Evolutionary conservation across 2,888 invertebrate genomes (phyloP).

Genomic region (Mesorhabditis sp.): DNA sequence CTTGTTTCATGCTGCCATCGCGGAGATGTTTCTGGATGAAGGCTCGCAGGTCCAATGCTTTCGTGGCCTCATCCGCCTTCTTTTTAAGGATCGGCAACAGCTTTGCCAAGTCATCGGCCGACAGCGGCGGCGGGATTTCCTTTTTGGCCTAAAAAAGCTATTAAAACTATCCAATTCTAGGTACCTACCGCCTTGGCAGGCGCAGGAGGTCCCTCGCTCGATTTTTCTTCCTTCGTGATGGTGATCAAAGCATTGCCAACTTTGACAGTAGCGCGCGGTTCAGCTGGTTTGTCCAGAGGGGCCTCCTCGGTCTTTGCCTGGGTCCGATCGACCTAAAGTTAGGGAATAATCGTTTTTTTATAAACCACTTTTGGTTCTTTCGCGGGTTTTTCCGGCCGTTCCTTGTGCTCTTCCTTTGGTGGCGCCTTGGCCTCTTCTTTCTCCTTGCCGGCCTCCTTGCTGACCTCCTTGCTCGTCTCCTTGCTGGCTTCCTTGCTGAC

Average conservation of each 20-base stretch:
- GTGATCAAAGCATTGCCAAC: no score
- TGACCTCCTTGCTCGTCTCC: neutral
- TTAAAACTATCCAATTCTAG: neutral
- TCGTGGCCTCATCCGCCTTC: neutral
- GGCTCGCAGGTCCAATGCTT: neutral
- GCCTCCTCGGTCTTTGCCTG: no score
- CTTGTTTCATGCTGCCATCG: neutral
- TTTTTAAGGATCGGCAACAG: neutral
- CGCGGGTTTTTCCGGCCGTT: no score
- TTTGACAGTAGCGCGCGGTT: no score
- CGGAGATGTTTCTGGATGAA: constrained; percentile 3
- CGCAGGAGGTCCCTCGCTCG: neutral
- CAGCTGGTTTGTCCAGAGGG: no score
- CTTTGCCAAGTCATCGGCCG: constrained; percentile 1
- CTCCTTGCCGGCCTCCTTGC: neutral
- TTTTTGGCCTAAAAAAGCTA: neutral
- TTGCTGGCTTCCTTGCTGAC: neutral
- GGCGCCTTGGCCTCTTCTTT: no score
- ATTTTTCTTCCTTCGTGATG: no score
- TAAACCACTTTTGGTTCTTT: no score
- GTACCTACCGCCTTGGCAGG: neutral
- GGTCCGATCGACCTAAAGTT: no score
- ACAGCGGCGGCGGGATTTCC: neutral
- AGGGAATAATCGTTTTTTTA: no score
- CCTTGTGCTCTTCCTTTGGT: no score